A percentile compares a stretch with the other conserved stretches of the same genome.
These are phyloP conservation scores for Onychomys arenicola DNA, from an alignment of 2,797 vertebrate species.

Conservation along the genomic window DNA sequence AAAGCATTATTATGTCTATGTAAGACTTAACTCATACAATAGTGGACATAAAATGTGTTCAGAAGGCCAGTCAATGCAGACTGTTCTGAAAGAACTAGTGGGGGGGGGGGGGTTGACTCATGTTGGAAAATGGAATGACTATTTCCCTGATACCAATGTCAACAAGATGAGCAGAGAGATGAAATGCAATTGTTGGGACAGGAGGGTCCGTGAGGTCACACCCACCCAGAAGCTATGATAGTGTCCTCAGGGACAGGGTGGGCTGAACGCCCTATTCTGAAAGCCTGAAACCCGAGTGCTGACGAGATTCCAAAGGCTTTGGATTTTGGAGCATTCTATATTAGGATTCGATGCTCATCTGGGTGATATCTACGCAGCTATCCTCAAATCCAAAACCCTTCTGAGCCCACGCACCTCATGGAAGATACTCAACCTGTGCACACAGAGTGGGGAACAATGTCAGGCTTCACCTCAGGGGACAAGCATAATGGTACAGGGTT, in stretches of 20 bases:
- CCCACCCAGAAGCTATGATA: neutral
- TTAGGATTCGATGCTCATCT: neutral
- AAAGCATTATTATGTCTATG: neutral
- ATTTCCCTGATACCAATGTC: neutral
- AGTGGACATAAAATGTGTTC: neutral
- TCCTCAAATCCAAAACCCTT: neutral
- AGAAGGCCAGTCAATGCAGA: conserved; percentile 25
- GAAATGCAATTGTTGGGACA: neutral
- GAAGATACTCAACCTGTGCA: neutral
- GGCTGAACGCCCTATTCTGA: neutral
- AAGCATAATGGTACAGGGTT: neutral
- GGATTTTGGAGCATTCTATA: neutral
- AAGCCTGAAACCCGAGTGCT: neutral
- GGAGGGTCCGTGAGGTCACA: neutral
- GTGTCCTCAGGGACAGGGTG: neutral
- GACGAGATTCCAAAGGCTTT: neutral
- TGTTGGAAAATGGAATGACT: neutral
- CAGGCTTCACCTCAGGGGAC: neutral
- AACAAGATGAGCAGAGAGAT: conserved; percentile 14
- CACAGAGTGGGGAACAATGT: neutral
- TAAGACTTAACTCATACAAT: neutral
- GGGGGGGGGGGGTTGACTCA: neutral
- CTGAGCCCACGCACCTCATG: neutral
- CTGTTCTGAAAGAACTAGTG: neutral
- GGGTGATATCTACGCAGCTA: neutral